Conservation (phyloP, 2,113 vertebrate genomes). For the Heterochromis multidens region DNA sequence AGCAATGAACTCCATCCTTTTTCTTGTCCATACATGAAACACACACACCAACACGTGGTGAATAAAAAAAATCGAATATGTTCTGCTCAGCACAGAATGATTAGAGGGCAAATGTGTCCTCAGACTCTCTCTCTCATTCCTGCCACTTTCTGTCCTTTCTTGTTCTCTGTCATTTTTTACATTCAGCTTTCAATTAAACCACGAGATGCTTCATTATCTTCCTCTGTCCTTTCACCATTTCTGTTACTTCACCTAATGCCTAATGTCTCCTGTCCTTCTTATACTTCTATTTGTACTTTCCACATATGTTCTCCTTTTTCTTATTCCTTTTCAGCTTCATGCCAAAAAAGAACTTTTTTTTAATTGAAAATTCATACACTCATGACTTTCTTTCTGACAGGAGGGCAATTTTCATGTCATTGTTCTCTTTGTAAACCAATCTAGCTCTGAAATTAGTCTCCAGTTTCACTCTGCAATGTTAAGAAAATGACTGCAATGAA, state of each 20-base stretch:
- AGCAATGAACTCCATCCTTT: neutral
- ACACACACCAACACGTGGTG: neutral
- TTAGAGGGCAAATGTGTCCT: neutral
- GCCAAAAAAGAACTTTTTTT: neutral
- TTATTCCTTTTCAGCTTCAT: too few relatives aligned
- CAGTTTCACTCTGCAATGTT: neutral
- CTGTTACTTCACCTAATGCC: too few relatives aligned
- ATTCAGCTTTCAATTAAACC: slow-evolving; percentile 26
- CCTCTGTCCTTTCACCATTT: neutral
- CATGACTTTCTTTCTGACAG: neutral
- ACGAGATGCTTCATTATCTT: slow-evolving; percentile 1
- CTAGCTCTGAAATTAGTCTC: neutral
- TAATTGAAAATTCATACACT: neutral
- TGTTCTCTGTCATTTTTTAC: neutral
- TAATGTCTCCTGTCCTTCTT: neutral
- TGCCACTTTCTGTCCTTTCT: neutral
- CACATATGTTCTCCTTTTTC: too few relatives aligned
- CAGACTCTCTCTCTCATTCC: neutral
- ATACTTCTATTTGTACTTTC: too few relatives aligned
- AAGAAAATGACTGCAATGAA: neutral
- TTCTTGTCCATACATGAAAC: neutral
- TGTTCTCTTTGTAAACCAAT: neutral
- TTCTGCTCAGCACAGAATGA: neutral
- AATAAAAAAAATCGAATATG: neutral
- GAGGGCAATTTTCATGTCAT: neutral